Evolutionary conservation across 2,888 invertebrate genomes (phyloP).

Genomic region (Melanophora roralis): DNA sequence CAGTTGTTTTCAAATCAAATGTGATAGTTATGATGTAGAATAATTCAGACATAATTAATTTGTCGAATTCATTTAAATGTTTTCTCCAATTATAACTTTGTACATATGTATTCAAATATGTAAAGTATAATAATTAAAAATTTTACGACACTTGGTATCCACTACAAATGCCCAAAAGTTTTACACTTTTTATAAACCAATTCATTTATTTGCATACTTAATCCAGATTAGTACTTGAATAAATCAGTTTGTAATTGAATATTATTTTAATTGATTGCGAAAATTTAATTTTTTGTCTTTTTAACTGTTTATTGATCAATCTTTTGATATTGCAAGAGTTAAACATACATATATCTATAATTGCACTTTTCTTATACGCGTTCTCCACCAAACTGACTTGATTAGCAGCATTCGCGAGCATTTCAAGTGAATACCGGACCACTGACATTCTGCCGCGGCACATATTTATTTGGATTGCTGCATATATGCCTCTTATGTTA

Average conservation of each 20-base stretch:
- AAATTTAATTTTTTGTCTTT: background rate
- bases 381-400: slow-evolving; percentile 75
- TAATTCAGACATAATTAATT: no score
- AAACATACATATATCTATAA: slow-evolving; percentile 46
- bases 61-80: no score
- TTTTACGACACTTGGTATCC: no score
- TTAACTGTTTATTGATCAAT: slow-evolving; percentile 33
- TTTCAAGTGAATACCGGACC: slow-evolving; percentile 67
- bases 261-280: background rate
- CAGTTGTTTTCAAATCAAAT: no score
- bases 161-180: no score
- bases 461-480: slow-evolving; percentile 46
- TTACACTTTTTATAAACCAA: no score
- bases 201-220: no score
- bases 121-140: no score
- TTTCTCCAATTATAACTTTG: no score
- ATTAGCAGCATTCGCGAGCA: slow-evolving; percentile 73
- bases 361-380: slow-evolving; percentile 73
- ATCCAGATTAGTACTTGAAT: no score
- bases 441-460: slow-evolving; percentile 55
- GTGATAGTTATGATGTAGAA: background rate
- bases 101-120: no score
- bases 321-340: slow-evolving; percentile 13
- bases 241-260: background rate
- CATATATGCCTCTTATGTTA: slow-evolving; percentile 41